Conservation (phyloP, 2,113 vertebrate species). For the Crocuta crocuta region DNA sequence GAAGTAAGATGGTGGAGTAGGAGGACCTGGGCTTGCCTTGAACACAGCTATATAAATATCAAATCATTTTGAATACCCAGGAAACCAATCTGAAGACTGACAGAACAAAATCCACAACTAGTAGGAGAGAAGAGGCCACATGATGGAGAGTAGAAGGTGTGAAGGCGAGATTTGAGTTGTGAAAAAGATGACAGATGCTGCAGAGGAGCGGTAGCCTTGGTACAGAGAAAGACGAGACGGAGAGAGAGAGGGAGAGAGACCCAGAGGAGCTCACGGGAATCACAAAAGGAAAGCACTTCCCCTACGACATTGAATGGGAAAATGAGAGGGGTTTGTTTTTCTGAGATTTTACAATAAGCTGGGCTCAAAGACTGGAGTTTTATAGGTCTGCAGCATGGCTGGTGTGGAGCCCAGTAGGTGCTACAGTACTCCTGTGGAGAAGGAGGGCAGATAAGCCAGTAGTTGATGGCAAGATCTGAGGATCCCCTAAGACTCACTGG, state of each 20-base stretch:
- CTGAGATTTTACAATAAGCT: neutral
- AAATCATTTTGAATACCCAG: neutral
- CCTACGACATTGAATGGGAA: neutral
- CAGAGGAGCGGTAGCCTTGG: neutral
- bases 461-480: neutral
- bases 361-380: neutral
- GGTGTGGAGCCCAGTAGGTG: neutral
- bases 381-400: neutral
- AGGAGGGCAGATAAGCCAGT: neutral
- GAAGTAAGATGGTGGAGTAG: neutral
- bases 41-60: neutral
- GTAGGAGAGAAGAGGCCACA: neutral
- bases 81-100: neutral
- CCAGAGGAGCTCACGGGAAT: neutral
- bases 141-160: neutral
- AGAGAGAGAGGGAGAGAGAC: neutral
- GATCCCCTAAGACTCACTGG: neutral
- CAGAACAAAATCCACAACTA: neutral
- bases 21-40: neutral
- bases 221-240: neutral
- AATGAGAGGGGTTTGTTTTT: neutral
- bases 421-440: neutral
- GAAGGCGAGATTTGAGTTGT: neutral
- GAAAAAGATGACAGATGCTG: neutral
- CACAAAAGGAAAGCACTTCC: neutral